Evolutionary conservation across 2,113 vertebrate species (phyloP).

Genomic region (Anhinga rufa): DNA sequence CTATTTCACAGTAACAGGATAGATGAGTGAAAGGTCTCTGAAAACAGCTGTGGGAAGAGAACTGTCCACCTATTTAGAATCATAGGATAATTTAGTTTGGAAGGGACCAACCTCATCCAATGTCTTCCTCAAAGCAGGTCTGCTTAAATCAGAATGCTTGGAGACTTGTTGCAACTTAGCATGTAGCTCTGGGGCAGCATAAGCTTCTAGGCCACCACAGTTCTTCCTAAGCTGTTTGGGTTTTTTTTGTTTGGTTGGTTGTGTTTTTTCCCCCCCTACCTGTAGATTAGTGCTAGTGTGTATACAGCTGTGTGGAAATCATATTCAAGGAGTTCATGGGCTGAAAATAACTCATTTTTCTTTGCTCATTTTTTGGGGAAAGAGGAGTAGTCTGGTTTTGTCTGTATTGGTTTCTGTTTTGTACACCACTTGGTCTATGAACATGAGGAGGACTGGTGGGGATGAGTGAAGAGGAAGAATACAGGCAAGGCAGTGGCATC

Average conservation of each 20-base stretch:
- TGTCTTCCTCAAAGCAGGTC: background rate
- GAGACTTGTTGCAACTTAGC: background rate
- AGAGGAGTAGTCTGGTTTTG: background rate
- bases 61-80: background rate
- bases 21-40: background rate
- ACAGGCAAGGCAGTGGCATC: background rate
- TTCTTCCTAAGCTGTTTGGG: background rate
- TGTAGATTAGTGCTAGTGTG: background rate
- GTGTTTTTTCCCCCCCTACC: background rate
- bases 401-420: background rate
- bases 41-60: background rate
- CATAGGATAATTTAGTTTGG: background rate
- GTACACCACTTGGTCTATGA: background rate
- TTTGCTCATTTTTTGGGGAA: background rate
- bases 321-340: background rate
- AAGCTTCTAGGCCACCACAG: background rate
- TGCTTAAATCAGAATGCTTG: background rate
- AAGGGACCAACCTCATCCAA: background rate
- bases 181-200: background rate
- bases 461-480: background rate
- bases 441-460: background rate
- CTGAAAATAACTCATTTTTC: background rate
- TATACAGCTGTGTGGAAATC: background rate
- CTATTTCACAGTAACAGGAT: background rate
- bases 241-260: no score